phyloP scores from a whole-genome alignment of 2,113 vertebrate genomes.

The Condylura cristata region DNA sequence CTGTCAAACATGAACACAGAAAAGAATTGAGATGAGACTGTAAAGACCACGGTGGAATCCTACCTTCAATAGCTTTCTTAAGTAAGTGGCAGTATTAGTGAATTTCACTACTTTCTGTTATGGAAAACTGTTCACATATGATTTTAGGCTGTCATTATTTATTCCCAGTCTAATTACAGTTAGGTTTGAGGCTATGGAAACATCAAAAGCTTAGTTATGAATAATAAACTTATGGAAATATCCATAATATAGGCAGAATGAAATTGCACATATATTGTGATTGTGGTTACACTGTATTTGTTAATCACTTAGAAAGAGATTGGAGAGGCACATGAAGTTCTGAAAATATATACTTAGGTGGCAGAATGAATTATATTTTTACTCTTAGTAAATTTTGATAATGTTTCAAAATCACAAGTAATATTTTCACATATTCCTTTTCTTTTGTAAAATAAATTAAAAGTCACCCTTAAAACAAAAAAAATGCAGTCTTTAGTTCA shows the following conservation, averaged over 20 bases:
- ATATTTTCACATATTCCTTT: background rate
- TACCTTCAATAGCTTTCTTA: background rate
- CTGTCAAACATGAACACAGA: background rate
- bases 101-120: background rate
- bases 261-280: background rate
- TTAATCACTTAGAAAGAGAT: background rate
- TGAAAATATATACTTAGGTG: background rate
- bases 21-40: background rate
- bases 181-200: background rate
- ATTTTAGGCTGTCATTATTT: background rate
- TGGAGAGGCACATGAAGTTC: background rate
- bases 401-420: background rate
- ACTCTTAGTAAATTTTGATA: conserved; percentile 24
- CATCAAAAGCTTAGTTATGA: background rate
- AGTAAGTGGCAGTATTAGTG: background rate
- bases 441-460: background rate
- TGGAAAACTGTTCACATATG: background rate
- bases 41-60: background rate
- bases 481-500: too few relatives aligned
- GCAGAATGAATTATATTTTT: background rate
- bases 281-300: background rate
- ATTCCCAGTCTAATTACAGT: background rate
- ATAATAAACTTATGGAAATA: background rate
- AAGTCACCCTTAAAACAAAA: background rate
- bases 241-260: background rate